These are phyloP conservation scores for Mimas tiliae DNA, from an alignment of 2,888 invertebrate species.

Conservation along the genomic window DNA sequence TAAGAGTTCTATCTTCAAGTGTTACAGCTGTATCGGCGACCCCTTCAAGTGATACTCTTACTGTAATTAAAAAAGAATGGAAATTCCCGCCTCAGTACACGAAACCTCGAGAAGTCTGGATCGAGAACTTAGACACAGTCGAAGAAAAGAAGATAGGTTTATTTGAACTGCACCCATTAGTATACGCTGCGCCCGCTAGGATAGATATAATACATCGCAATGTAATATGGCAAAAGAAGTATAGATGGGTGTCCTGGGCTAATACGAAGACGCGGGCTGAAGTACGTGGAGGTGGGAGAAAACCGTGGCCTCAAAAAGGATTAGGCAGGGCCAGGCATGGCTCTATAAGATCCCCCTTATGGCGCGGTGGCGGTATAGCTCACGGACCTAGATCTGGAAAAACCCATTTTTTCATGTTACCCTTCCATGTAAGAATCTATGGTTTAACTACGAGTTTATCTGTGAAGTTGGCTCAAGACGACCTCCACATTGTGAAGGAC, in stretches of 20 bases:
- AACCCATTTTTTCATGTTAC: slow-evolving; percentile 97
- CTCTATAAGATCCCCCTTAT: slow-evolving; percentile 95
- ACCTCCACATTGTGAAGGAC: slow-evolving; percentile 94
- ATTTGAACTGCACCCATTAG: slow-evolving; percentile 94
- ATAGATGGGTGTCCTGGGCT: slow-evolving; percentile 92
- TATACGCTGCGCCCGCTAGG: slow-evolving; percentile 93
- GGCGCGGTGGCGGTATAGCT: slow-evolving; percentile 91
- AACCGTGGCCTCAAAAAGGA: slow-evolving; percentile 99
- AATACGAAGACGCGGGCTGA: slow-evolving; percentile 93
- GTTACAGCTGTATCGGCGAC: slow-evolving; percentile 42
- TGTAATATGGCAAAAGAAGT: slow-evolving; percentile 93
- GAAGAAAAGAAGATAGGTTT: slow-evolving; percentile 92
- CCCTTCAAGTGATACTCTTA: slow-evolving; percentile 50
- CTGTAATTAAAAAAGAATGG: slow-evolving; percentile 74
- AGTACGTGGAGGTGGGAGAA: slow-evolving; percentile 93
- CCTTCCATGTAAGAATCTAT: slow-evolving; percentile 89
- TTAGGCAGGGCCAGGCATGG: slow-evolving; percentile 95
- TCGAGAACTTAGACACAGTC: slow-evolving; percentile 91
- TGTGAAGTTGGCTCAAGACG: slow-evolving; percentile 97
- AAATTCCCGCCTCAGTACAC: slow-evolving; percentile 81
- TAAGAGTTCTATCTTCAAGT: slow-evolving; percentile 58
- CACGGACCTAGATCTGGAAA: slow-evolving; percentile 97
- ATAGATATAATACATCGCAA: slow-evolving; percentile 95
- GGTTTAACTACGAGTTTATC: slow-evolving; percentile 94
- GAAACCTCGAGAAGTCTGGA: slow-evolving; percentile 92